These are phyloP conservation scores for Macaria liturata DNA, from an alignment of 2,888 invertebrate species.

Conservation along the genomic window DNA sequence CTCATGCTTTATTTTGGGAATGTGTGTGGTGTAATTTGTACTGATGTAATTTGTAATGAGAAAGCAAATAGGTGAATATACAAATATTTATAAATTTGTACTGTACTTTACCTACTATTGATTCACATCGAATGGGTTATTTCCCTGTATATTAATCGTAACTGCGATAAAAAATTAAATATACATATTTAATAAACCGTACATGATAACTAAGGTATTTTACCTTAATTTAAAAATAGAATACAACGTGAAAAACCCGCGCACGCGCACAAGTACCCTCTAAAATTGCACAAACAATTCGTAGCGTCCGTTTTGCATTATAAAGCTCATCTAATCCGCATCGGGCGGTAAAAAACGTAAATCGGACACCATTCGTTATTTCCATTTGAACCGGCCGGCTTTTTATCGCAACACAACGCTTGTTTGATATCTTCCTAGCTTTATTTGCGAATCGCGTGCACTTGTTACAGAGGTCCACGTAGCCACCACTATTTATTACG, in stretches of 20 bases:
- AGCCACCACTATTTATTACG: constrained; percentile 53
- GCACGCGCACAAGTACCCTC: constrained; percentile 3
- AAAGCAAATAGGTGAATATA: too few relatives aligned
- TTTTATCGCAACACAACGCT: constrained; percentile 69
- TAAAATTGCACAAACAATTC: constrained; percentile 29
- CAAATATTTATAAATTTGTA: too few relatives aligned
- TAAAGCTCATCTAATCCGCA: constrained; percentile 48
- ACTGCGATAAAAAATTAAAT: too few relatives aligned
- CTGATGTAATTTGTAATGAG: too few relatives aligned
- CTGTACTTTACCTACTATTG: too few relatives aligned
- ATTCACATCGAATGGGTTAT: too few relatives aligned
- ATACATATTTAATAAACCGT: too few relatives aligned
- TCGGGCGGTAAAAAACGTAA: constrained; percentile 49
- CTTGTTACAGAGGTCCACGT: constrained; percentile 53
- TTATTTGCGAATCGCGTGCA: constrained; percentile 80
- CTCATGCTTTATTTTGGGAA: too few relatives aligned
- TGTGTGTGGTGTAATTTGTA: too few relatives aligned
- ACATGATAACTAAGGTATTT: too few relatives aligned
- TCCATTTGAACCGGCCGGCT: constrained; percentile 63
- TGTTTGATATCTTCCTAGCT: constrained; percentile 75
- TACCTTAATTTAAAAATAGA: too few relatives aligned
- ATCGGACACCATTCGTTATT: constrained; percentile 65
- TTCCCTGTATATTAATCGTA: too few relatives aligned
- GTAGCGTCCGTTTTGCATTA: constrained; percentile 26
- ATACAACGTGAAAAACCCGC: background rate